Base-by-base conservation (phyloP, 1,140 invertebrate species). In the Saxidomus purpurata region DNA sequence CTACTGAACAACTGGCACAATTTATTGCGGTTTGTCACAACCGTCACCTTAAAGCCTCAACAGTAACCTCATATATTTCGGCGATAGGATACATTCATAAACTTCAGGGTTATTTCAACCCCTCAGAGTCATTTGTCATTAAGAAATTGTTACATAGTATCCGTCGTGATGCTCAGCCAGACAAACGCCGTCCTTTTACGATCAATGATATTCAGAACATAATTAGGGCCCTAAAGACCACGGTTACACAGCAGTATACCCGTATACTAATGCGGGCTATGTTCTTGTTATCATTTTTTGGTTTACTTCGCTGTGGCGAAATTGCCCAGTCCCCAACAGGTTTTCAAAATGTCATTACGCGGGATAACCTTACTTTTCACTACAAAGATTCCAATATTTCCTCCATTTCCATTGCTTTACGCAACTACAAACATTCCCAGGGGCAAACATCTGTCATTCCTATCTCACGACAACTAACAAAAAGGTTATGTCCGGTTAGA, bases 401-500 rank as follows among this genome's bases (percentile, higher is more conserved):
- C 6, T 43, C 59, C 9, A n/a, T 84, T 19, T 11, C 9, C 4
- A 67, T 85, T 9, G 13, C 63, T 0, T 25, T 85, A n/a, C 3
- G 0, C 1, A 25, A n/a, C 34, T 85, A 47, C 28, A 85, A 85
- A 71, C 82, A 85, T 34, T 85, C 67, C 8, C 63, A 71, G 28
- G 82, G 82, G 25, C 61, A 49, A 15, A 8, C 31, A 1, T 22
- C 61, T 13, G 17, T 1, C 17, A 71, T 85, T 36, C 61, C 82
- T n/a, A 6, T 85, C 3, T 2, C 1, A 1, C 61, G 63, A 15
- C 82, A 85, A 67, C 8, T 11, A 85, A 47, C 4, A 8, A 71
- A 9, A 19, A 49, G 22, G 8, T 1, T 85, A 17, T 85, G 82
- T 31, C 82, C 82, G 0, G 63, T 85, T 4, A 4, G 67, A 8